Evolutionary conservation across 2,113 vertebrate species (phyloP).

Genomic region (Anguilla japonica): DNA sequence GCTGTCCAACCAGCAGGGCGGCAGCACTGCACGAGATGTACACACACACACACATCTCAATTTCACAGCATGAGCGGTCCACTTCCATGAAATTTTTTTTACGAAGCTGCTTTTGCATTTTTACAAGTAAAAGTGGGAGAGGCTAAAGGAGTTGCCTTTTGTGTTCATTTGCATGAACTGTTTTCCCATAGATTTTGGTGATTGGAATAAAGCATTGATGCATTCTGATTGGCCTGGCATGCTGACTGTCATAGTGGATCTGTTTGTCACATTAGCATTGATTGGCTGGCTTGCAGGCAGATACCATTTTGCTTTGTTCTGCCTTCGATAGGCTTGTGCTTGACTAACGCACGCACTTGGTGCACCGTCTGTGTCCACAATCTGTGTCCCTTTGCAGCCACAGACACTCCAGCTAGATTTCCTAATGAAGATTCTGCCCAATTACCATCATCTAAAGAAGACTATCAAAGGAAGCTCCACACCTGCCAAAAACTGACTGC

Average conservation of each 20-base stretch:
- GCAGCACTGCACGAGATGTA: background rate
- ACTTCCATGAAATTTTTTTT: background rate
- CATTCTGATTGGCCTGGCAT: background rate
- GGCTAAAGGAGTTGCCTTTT: background rate
- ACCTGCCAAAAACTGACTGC: slow-evolving; percentile 76
- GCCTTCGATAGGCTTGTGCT: background rate
- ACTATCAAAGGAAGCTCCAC: slow-evolving; percentile 78
- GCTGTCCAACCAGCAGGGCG: no score
- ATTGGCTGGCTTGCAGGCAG: background rate
- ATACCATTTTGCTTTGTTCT: background rate
- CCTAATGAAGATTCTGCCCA: slow-evolving; percentile 98
- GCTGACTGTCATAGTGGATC: no score
- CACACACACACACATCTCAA: background rate
- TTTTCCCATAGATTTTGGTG: background rate
- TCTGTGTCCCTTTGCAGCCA: slow-evolving; percentile 69
- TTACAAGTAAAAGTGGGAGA: background rate
- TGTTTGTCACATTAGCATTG: background rate
- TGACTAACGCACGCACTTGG: background rate
- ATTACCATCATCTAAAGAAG: slow-evolving; percentile 97
- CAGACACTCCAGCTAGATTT: slow-evolving; percentile 97
- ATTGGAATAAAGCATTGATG: background rate
- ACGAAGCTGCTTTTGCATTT: background rate
- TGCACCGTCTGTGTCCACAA: background rate
- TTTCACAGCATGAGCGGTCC: background rate
- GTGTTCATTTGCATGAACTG: background rate